A percentile compares a stretch with the other conserved stretches of the same genome.
phyloP scores from a whole-genome alignment of 2,888 invertebrate genomes.

The Dryococelus australis region DNA sequence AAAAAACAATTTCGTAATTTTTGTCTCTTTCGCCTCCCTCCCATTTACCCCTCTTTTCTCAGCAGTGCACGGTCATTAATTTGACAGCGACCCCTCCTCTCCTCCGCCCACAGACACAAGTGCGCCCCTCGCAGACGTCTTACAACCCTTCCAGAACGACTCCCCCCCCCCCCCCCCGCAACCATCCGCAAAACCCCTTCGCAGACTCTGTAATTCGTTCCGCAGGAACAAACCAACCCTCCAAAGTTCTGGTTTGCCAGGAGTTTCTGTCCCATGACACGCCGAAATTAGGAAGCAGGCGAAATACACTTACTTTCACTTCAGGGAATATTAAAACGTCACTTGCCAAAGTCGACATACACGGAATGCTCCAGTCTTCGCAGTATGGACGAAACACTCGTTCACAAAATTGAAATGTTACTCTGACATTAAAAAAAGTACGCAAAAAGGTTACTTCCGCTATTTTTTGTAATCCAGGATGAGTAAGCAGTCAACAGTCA shows the following conservation, averaged over 20 bases:
- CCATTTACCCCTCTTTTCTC: conserved; percentile 20
- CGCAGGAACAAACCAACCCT: conserved; percentile 7
- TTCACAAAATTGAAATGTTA: too few species aligned
- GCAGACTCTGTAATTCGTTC: not conserved
- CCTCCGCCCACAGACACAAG: not conserved
- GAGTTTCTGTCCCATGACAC: not conserved
- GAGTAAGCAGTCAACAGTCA: too few species aligned
- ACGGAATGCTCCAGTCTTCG: not conserved
- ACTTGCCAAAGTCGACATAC: not conserved
- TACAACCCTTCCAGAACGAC: not conserved
- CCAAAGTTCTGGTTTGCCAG: not conserved
- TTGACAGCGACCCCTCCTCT: not conserved
- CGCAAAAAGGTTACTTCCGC: too few species aligned
- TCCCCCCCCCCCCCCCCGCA: not conserved
- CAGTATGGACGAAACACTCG: too few species aligned
- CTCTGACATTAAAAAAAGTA: too few species aligned
- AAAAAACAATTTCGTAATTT: conserved; percentile 28
- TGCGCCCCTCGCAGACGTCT: conserved; percentile 16
- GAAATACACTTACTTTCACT: conserved; percentile 1
- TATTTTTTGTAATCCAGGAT: too few species aligned
- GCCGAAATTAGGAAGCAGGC: conserved; percentile 3
- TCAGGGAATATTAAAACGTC: not conserved
- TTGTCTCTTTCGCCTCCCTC: conserved; percentile 1
- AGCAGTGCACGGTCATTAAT: conserved; percentile 34
- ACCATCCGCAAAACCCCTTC: too few species aligned